These are phyloP conservation scores for Xiphophorus couchianus DNA, from an alignment of 2,113 vertebrate genomes.

Conservation along the genomic window DNA sequence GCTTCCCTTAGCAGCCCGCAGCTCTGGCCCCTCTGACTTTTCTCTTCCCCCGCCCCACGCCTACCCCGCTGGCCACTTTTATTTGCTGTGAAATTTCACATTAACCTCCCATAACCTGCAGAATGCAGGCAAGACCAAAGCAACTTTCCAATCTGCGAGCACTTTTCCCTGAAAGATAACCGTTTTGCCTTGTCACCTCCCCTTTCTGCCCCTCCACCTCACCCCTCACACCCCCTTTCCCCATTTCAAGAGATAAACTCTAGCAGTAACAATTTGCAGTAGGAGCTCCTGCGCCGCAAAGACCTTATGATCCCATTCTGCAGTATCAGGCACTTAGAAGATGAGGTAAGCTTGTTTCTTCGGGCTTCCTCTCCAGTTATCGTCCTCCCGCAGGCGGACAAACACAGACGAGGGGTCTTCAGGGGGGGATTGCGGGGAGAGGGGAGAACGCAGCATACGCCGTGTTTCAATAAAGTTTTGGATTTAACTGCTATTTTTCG, in stretches of 20 bases:
- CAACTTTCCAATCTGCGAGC: constrained; percentile 56
- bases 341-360: constrained; percentile 61
- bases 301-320: constrained; percentile 68
- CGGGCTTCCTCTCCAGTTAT: constrained; percentile 50
- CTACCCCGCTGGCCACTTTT: constrained; percentile 34
- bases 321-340: constrained; percentile 60
- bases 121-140: constrained; percentile 48
- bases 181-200: constrained; percentile 63
- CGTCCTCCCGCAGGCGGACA: constrained; percentile 47
- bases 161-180: constrained; percentile 62
- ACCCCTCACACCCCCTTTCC: background rate
- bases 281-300: constrained; percentile 46
- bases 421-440: too few species aligned
- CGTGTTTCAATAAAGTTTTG: constrained; percentile 35
- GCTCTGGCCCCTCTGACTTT: constrained; percentile 33
- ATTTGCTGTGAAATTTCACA: constrained; percentile 72
- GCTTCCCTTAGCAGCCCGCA: constrained; percentile 28
- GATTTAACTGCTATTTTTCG: constrained; percentile 41
- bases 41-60: background rate
- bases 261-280: constrained; percentile 61
- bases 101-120: constrained; percentile 68
- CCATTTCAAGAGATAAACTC: constrained; percentile 66
- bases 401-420: constrained; percentile 14
- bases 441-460: constrained; percentile 10
- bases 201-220: background rate